phyloP scores from a whole-genome alignment of 2,113 vertebrate genomes.

The Gila orcuttii region DNA sequence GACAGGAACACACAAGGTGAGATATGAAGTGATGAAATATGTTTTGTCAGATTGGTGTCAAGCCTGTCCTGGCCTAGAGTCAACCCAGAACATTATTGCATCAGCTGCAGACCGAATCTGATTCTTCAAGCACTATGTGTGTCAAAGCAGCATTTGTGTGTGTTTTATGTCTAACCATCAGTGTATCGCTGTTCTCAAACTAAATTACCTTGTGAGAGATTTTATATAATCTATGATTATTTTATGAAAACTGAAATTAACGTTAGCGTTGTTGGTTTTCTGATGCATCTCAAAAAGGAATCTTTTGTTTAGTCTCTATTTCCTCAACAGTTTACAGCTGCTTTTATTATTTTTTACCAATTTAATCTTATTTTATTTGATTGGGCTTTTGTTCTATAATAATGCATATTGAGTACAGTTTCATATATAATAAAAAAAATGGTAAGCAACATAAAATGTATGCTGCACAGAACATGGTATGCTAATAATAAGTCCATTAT shows the following conservation, averaged over 20 bases:
- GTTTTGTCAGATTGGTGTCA: slow-evolving; percentile 23
- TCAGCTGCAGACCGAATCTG: neutral
- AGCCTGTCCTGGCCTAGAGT: slow-evolving; percentile 21
- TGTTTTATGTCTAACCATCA: neutral
- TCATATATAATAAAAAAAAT: too few relatives aligned
- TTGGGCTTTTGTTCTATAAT: neutral
- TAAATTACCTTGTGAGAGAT: neutral
- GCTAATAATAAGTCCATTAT: too few relatives aligned
- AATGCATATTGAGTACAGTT: too few relatives aligned
- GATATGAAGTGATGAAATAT: slow-evolving; percentile 11
- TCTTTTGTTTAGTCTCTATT: neutral
- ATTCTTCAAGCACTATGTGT: neutral
- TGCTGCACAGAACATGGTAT: too few relatives aligned
- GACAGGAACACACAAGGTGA: slow-evolving; percentile 22
- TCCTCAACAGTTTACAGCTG: neutral
- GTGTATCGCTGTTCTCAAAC: neutral
- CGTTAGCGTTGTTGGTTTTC: neutral
- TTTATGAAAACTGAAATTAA: neutral
- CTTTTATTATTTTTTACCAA: neutral
- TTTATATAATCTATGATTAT: neutral
- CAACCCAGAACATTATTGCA: neutral
- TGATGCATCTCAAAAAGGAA: neutral
- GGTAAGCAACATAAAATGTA: too few relatives aligned
- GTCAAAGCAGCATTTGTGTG: neutral
- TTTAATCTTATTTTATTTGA: neutral